Percentiles rank a stretch among this genome's conserved stretches.
Evolutionary conservation across 2,888 invertebrate species (phyloP).

Genomic region (Hedya salicella): DNA sequence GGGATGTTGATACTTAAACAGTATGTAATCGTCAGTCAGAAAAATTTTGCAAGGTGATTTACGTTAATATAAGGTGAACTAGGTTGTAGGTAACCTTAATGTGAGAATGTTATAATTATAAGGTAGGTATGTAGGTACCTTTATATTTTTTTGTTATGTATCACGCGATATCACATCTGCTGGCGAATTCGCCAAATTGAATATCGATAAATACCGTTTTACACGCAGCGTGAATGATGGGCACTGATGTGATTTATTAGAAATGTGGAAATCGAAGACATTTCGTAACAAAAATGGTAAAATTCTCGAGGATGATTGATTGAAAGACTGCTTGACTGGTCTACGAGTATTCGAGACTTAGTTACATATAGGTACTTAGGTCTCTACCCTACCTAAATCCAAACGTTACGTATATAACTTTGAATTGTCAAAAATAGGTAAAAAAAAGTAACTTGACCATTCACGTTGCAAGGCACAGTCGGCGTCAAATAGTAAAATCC

Average conservation of each 20-base stretch:
- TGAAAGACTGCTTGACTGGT: neutral
- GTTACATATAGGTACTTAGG: too few relatives aligned
- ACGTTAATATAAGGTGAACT: neutral
- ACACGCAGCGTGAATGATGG: conserved; percentile 10
- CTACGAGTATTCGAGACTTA: too few relatives aligned
- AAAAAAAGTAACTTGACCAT: neutral
- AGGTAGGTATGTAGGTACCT: neutral
- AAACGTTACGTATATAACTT: neutral
- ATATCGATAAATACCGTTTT: conserved; percentile 26
- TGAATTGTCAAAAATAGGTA: neutral
- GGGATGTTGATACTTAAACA: conserved; percentile 6
- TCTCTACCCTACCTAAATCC: too few relatives aligned
- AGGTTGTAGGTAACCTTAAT: neutral
- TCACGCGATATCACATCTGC: conserved; percentile 14
- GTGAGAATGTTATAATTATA: neutral
- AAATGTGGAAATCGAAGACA: conserved; percentile 8
- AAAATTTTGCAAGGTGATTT: neutral
- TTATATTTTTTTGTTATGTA: neutral
- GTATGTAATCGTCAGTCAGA: neutral
- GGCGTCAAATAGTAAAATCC: neutral
- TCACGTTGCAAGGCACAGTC: neutral
- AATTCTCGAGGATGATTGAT: conserved; percentile 4
- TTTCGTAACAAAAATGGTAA: conserved; percentile 2
- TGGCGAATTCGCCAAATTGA: conserved; percentile 5
- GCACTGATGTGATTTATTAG: conserved; percentile 25